Conservation (phyloP, 2,113 vertebrate genomes). For the Malurus melanocephalus region DNA sequence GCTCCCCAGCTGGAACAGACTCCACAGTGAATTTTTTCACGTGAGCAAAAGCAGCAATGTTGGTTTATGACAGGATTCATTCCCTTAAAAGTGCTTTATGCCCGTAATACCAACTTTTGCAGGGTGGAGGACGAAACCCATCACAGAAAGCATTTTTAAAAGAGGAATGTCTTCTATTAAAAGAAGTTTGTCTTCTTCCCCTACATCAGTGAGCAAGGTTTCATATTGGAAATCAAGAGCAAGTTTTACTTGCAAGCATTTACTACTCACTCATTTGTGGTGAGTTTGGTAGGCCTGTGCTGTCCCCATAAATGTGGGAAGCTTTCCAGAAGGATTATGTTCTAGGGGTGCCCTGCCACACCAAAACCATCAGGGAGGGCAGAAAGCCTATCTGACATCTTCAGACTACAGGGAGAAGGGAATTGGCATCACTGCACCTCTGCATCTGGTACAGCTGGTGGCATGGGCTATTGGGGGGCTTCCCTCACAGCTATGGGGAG, state of each 20-base stretch:
- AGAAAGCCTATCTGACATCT: background rate
- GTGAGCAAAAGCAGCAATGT: background rate
- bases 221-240: background rate
- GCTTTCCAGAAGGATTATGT: background rate
- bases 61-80: background rate
- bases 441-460: background rate
- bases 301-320: accelerated
- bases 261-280: accelerated
- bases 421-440: background rate
- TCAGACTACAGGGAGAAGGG: background rate
- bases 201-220: background rate
- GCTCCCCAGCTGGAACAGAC: background rate
- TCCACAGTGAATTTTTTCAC: background rate
- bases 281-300: background rate
- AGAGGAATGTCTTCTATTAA: background rate
- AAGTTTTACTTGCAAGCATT: too few species aligned
- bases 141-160: background rate
- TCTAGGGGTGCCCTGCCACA: background rate
- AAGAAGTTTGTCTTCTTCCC: background rate
- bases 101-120: background rate
- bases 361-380: background rate
- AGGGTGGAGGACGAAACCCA: background rate
- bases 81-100: background rate
- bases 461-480: accelerated
- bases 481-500: background rate